Evolutionary conservation across 2,113 vertebrate genomes (phyloP), one percentile per base, ranked within the genome.

Genomic region (Syngnathus scovelli): DNA sequence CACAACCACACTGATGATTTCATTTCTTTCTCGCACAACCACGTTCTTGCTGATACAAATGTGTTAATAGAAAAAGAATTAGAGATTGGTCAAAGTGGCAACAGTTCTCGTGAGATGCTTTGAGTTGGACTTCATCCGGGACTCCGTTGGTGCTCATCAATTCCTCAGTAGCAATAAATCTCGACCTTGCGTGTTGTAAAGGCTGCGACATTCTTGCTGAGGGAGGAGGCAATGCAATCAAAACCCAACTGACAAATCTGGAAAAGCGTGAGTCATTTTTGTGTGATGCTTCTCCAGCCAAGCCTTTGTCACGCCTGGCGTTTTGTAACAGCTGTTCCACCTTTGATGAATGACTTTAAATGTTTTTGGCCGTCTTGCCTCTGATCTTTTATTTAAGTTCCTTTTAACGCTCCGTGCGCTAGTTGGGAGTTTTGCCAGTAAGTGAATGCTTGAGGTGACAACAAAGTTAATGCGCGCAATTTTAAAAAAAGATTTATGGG

Each of bases 311-410:
- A 39, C 36, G 72, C 78, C 75, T 75, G 48, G 48, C 79, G 75
- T 62, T 67, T 60, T 72, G 64, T 58, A 74, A 64, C 80, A 83
- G 77, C 43, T n/a, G 6, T 39, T 75, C 62, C 39, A 23, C 67
- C 65, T 78, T 81, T 90, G 87, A 90, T 86, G 78, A 66, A 83
- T 74, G 78, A 58, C 71, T 77, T 66, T 61, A 77, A 13, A 48
- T 41, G 76, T 82, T 82, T 81, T 86, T 75, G 44, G 76, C 65
- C 48, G 39, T 48, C 11, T 0, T 54, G 69, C 51, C 79, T 83
- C 0, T 83, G 81, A 90, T 88, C 85, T 85, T 78, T 85, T 84
- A 80, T 77, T 87, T 68, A 85, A 70, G 77, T 79, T 82, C 72
- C 71, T 82, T 87, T 79, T 77, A 51, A 54, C 67, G 55, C 66